Percentiles rank a stretch among this genome's conserved stretches.
Conservation (phyloP, 2,797 vertebrate species). For the Champsocephalus esox region DNA sequence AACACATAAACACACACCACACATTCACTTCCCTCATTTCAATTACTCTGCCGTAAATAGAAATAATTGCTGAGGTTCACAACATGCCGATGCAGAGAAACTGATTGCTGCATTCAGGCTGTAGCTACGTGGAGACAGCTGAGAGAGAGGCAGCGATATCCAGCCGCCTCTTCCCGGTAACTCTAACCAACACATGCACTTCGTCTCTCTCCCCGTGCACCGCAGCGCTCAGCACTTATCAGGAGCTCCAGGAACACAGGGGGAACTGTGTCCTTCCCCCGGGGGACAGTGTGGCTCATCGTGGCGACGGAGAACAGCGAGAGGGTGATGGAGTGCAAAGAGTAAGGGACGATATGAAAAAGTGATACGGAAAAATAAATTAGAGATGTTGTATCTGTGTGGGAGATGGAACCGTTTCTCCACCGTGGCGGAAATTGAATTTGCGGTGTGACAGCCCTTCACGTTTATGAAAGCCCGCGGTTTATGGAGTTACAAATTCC, state of each 20-base stretch:
- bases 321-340: constrained; percentile 33
- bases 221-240: constrained; percentile 32
- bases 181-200: not conserved
- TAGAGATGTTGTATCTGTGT: constrained; percentile 19
- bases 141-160: constrained; percentile 15
- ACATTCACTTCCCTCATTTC: not conserved
- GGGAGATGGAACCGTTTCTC: constrained; percentile 6
- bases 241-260: constrained; percentile 39
- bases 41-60: constrained; percentile 22
- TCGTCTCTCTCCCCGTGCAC: not conserved
- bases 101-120: constrained; percentile 13
- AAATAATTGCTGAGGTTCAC: constrained; percentile 38
- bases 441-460: not conserved
- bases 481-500: constrained; percentile 34
- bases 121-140: not conserved
- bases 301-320: constrained; percentile 11
- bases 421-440: constrained; percentile 21
- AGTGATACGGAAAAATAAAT: constrained; percentile 34
- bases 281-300: constrained; percentile 42
- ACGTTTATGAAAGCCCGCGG: constrained; percentile 4
- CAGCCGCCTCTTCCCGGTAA: not conserved
- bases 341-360: constrained; percentile 19
- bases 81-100: constrained; percentile 14
- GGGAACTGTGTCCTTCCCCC: constrained; percentile 50
- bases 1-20: not conserved